Conservation (phyloP, 2,888 invertebrate species). For the Spodoptera exigua region DNA sequence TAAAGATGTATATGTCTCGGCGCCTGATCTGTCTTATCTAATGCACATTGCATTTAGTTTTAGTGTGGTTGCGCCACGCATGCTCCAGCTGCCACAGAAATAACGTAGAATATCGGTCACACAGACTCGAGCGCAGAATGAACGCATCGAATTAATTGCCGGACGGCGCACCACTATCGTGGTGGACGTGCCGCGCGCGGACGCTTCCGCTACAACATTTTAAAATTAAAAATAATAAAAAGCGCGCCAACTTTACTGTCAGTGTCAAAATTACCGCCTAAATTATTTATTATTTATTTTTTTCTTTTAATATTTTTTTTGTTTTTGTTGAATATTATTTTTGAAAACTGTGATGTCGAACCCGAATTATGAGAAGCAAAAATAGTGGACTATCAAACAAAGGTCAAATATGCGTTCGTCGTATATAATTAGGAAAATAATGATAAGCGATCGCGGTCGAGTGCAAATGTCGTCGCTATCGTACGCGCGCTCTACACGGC, state of each 20-base stretch:
- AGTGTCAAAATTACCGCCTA: slow-evolving; percentile 44
- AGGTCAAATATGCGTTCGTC: slow-evolving; percentile 75
- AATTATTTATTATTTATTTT: slow-evolving; percentile 7
- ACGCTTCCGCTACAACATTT: slow-evolving; percentile 77
- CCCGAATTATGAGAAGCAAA: slow-evolving; percentile 36
- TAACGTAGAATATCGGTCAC: slow-evolving; percentile 89
- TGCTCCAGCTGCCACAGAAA: slow-evolving; percentile 81
- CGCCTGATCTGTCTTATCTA: slow-evolving; percentile 80
- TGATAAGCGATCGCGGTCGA: slow-evolving; percentile 83
- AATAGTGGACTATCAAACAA: slow-evolving; percentile 60
- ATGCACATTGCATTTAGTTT: slow-evolving; percentile 86
- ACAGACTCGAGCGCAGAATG: slow-evolving; percentile 78
- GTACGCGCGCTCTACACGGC: slow-evolving; percentile 58
- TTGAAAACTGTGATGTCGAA: slow-evolving; percentile 30
- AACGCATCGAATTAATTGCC: slow-evolving; percentile 85
- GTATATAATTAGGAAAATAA: slow-evolving; percentile 77
- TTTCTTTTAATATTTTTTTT: slow-evolving; percentile 3
- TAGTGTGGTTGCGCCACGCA: slow-evolving; percentile 85
- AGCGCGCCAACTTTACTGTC: slow-evolving; percentile 73
- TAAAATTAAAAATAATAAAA: slow-evolving; percentile 67
- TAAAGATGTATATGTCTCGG: slow-evolving; percentile 58
- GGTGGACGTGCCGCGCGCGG: slow-evolving; percentile 81
- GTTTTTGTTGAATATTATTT: slow-evolving; percentile 12
- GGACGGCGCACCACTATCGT: slow-evolving; percentile 80
- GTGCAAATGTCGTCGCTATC: slow-evolving; percentile 84